These are phyloP conservation scores for Tupiocoris notatus DNA, from an alignment of 2,888 invertebrate species.

Conservation along the genomic window DNA sequence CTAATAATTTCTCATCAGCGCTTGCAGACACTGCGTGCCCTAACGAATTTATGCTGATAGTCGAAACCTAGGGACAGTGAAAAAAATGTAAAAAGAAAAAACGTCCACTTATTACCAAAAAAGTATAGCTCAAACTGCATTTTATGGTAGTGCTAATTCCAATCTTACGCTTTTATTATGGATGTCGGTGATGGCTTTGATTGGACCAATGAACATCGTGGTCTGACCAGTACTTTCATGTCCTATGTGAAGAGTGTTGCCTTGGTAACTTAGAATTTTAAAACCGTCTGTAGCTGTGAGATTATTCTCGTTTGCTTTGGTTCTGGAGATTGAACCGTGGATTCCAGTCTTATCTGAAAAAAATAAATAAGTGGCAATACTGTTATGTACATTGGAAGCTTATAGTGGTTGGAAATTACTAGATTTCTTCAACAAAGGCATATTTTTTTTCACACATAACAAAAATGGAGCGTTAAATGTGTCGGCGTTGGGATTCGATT, in stretches of 20 bases:
- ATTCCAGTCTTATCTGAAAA: slow-evolving; percentile 7
- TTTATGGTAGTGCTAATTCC: too few species aligned
- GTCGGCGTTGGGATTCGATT: too few species aligned
- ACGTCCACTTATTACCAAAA: too few species aligned
- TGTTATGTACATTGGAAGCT: too few species aligned
- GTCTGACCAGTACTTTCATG: slow-evolving; percentile 22
- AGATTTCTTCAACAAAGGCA: too few species aligned
- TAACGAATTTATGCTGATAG: slow-evolving; percentile 62
- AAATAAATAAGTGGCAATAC: too few species aligned
- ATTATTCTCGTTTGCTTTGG: slow-evolving; percentile 5
- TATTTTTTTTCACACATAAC: too few species aligned
- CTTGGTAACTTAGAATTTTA: slow-evolving; percentile 20
- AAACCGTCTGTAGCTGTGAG: slow-evolving; percentile 27
- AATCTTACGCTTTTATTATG: slow-evolving; percentile 29
- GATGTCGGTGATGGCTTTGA: slow-evolving; percentile 12
- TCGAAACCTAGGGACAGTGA: slow-evolving; percentile 52
- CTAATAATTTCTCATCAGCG: slow-evolving; percentile 60
- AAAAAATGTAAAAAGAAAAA: too few species aligned
- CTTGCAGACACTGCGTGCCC: slow-evolving; percentile 65
- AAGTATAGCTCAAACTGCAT: too few species aligned
- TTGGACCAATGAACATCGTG: slow-evolving; percentile 27
- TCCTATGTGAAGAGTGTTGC: slow-evolving; percentile 28
- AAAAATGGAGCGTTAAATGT: too few species aligned
- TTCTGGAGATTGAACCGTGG: slow-evolving; percentile 22
- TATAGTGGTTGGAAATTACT: too few species aligned